Evolutionary conservation across 2,888 invertebrate genomes (phyloP), one percentile per base, ranked within the genome.

Genomic region (Orchestes rusci): DNA sequence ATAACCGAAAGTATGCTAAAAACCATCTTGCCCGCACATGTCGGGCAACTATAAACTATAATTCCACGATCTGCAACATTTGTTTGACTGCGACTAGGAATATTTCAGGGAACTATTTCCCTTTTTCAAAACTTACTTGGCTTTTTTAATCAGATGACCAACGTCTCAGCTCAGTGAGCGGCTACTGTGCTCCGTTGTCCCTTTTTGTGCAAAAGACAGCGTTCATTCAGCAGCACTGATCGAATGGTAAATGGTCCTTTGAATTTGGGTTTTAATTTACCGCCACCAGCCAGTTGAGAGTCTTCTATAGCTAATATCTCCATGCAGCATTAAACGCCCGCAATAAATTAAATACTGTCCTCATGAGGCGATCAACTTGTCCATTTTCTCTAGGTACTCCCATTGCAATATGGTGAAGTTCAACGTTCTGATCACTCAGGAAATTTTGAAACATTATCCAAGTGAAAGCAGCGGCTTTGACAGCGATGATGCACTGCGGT

Each of bases 331-430:
- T n/a, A n/a, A n/a, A n/a, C 7, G 30, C 31, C 19, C 43, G 8
- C 37, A 43, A 19, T 5, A 19, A 7, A 31, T 43, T 43, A 16
- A 43, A 43, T 16, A 43, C 16, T n/a, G 37, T 37, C 10, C 38
- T 29, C 44, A 44, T 39, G 1, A 39, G 28, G 2, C 44, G 39
- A 33, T 39, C 39, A 5, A 44, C 44, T n/a, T 38, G 31, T 4
- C 43, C 43, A 27, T 43, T 43, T 27, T 20, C 43, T 37, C 43
- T 28, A 2, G 43, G 38, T n/a, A 43, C 13, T 7, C 43, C 43
- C 10, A 38, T 38, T 3, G 43, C 38, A 13, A 43, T 27, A 13
- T 38, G 32, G 18, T 43, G 43, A 23, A 43, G 23, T n/a, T 43
- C 43, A 8, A 43, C 16, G 2, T 13, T 15, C 2, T 38, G 2